Evolutionary conservation across 2,797 vertebrate species (phyloP).

Genomic region (Anableps anableps): DNA sequence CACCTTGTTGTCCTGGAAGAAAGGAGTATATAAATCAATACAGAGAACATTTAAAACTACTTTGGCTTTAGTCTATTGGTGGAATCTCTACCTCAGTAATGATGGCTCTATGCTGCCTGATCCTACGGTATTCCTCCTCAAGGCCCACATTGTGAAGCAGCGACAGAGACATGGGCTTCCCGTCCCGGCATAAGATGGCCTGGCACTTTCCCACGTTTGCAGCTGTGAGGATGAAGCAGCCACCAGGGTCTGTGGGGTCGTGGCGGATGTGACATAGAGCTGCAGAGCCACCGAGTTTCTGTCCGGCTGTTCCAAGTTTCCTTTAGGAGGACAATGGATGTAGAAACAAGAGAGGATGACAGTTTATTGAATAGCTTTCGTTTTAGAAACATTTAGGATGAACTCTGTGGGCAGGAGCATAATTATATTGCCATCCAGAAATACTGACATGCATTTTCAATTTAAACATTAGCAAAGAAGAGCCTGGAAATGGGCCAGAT

Average conservation of each 20-base stretch:
- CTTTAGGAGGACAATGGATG: conserved; percentile 66
- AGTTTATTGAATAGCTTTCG: not conserved
- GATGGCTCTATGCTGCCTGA: conserved; percentile 93
- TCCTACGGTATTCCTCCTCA: conserved; percentile 90
- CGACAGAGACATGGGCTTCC: conserved; percentile 92
- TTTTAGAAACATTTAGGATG: not conserved
- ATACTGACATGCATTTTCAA: not conserved
- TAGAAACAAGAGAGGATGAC: not conserved
- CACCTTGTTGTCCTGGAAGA: conserved; percentile 93
- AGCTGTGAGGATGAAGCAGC: conserved; percentile 96
- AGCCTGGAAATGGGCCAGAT: not conserved
- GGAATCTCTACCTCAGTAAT: conserved; percentile 88
- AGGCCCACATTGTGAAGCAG: conserved; percentile 88
- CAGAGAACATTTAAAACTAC: not conserved
- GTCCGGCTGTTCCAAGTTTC: conserved; percentile 96
- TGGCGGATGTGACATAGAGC: conserved; percentile 97
- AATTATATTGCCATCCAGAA: not conserved
- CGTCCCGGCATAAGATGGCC: conserved; percentile 92
- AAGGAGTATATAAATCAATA: conserved; percentile 9
- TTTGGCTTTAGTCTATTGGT: not conserved
- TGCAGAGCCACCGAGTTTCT: conserved; percentile 95
- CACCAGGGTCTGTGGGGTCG: conserved; percentile 91
- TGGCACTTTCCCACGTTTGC: conserved; percentile 96
- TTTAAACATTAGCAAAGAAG: not conserved
- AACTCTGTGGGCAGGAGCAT: not conserved